A percentile compares a stretch with the other conserved stretches of the same genome.
phyloP scores from a whole-genome alignment of 2,888 invertebrate species.

The Morpho achilles region DNA sequence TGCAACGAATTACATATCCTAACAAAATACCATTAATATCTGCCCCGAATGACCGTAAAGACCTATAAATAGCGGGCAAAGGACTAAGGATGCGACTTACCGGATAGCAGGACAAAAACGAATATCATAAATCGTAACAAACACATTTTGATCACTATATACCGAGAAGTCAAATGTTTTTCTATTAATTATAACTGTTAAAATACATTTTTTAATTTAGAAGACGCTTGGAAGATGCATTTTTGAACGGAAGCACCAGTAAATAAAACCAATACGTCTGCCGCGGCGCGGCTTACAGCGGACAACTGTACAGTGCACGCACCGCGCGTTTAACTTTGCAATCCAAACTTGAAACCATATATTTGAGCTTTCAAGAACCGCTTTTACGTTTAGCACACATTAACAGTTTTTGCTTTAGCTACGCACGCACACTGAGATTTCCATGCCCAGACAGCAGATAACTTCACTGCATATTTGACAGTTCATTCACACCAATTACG shows the following conservation, averaged over 20 bases:
- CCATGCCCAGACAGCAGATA: conserved; percentile 57
- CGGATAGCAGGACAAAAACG: conserved; percentile 57
- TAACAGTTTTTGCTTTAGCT: conserved; percentile 32
- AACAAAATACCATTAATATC: conserved; percentile 61
- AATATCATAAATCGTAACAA: conserved; percentile 49
- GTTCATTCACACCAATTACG: conserved; percentile 61
- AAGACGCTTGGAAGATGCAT: conserved; percentile 41
- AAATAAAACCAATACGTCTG: conserved; percentile 40
- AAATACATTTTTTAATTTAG: conserved; percentile 43
- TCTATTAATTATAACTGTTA: conserved; percentile 13
- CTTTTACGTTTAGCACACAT: conserved; percentile 55
- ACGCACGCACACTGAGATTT: conserved; percentile 36
- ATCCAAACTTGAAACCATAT: conserved; percentile 29
- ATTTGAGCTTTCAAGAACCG: conserved; percentile 44
- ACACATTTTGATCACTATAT: conserved; percentile 56
- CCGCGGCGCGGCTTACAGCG: conserved; percentile 37
- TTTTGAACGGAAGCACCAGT: conserved; percentile 33
- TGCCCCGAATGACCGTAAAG: conserved; percentile 60
- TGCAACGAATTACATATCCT: conserved; percentile 39
- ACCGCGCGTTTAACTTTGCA: background rate
- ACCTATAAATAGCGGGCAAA: conserved; percentile 63
- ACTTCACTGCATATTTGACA: conserved; percentile 68
- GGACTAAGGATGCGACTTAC: conserved; percentile 67
- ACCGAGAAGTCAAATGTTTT: conserved; percentile 17
- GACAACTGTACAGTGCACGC: conserved; percentile 29